These are phyloP conservation scores for Drosophila koepferae DNA, from an alignment of 2,888 invertebrate species.

Conservation along the genomic window DNA sequence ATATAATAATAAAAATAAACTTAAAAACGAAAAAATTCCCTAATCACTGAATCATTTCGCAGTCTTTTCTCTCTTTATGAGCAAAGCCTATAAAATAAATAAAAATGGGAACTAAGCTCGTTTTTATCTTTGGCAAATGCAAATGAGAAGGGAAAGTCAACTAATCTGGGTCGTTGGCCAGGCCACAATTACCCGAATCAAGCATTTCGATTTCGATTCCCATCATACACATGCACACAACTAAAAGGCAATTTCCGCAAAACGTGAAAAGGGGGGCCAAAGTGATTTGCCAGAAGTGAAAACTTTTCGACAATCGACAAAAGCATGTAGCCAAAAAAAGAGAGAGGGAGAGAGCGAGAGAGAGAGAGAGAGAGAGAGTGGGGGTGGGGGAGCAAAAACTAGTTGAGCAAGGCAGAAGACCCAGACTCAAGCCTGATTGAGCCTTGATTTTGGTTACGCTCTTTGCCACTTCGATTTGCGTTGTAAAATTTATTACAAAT, in stretches of 20 bases:
- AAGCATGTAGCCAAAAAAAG: conserved; percentile 38
- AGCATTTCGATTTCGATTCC: conserved; percentile 62
- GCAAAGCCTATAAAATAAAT: conserved; percentile 16
- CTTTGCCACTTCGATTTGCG: conserved; percentile 59
- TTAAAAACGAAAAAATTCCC: not conserved
- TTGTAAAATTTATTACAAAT: conserved; percentile 68
- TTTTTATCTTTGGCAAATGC: conserved; percentile 20
- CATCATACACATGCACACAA: conserved; percentile 39
- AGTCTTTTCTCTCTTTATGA: not conserved
- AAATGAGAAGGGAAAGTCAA: conserved; percentile 24
- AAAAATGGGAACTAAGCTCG: conserved; percentile 20
- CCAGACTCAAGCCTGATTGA: conserved; percentile 51
- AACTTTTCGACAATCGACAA: conserved; percentile 26
- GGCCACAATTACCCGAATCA: conserved; percentile 47
- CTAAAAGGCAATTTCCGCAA: conserved; percentile 55
- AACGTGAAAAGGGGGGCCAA: conserved; percentile 32
- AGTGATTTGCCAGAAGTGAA: conserved; percentile 10
- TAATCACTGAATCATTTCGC: not conserved
- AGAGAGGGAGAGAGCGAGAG: not conserved
- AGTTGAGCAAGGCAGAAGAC: conserved; percentile 5
- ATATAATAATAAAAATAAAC: not conserved
- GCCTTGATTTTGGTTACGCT: conserved; percentile 39
- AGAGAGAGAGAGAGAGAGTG: not conserved
- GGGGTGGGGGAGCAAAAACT: not conserved
- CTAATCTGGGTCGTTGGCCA: conserved; percentile 31